Evolutionary conservation across 2,888 invertebrate species (phyloP).

Genomic region (Eupithecia vulgata): DNA sequence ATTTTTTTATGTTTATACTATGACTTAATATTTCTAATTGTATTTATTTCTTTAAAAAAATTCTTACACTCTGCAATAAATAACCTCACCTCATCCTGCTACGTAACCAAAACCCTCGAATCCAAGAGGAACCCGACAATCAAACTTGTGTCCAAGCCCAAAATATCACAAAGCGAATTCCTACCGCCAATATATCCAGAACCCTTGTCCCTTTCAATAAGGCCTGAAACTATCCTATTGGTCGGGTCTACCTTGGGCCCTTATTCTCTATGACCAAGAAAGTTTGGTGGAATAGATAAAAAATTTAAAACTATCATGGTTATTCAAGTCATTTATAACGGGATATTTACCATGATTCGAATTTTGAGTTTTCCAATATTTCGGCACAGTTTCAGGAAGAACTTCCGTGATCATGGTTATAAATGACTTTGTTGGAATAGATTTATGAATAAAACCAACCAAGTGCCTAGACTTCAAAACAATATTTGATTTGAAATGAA

Average conservation of each 20-base stretch:
- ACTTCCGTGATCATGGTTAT: too few relatives aligned
- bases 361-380: too few relatives aligned
- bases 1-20: too few relatives aligned
- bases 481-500: too few relatives aligned
- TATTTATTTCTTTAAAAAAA: too few relatives aligned
- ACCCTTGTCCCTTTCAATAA: constrained; percentile 15
- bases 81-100: not conserved
- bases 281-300: not conserved
- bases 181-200: constrained; percentile 12
- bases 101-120: not conserved
- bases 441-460: not conserved
- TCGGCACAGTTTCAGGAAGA: too few relatives aligned
- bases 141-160: constrained; percentile 2
- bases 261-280: not conserved
- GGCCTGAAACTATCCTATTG: constrained; percentile 7
- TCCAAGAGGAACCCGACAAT: not conserved
- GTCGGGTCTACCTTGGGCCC: not conserved
- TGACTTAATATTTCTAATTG: too few relatives aligned
- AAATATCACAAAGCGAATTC: constrained; percentile 13
- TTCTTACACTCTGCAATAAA: too few relatives aligned
- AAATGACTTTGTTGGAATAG: not conserved
- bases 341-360: too few relatives aligned
- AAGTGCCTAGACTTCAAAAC: not conserved
- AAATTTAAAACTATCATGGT: too few relatives aligned
- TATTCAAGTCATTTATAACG: too few relatives aligned